Base-by-base conservation (phyloP, 2,888 invertebrate genomes). In the Drosophila putrida region DNA sequence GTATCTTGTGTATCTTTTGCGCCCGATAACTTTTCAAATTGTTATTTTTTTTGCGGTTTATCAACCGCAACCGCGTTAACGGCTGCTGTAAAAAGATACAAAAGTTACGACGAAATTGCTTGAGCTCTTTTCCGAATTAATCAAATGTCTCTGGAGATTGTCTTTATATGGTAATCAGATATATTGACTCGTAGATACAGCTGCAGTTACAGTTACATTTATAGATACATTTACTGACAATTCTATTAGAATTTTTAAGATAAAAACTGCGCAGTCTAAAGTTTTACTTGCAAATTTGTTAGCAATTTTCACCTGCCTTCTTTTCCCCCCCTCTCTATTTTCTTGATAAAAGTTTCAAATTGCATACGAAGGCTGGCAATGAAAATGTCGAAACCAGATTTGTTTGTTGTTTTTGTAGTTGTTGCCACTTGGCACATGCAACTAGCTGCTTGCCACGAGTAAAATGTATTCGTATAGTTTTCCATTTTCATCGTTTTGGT, bases 291-390 rank as follows among this genome's bases (percentile, higher is more conserved):
- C 54, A 51, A 44, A 55, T 60, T 44, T 65, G 54, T 8, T 28
- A 38, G 15, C 57, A 66, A 54, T 71, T 71, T 72, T 66, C 66
- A 72, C 71, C 66, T 58, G 64, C 11, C 10, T 33, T 33, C 33
- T 49, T 49, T 15, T 51, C 1, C 38, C 15, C 58, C n/a, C 20
- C 20, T 20, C 20, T 3, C 20, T 20, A 3, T 20, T 20, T 20
- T 20, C 20, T 28, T 50, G 50, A 61, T 61, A 55, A 62, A 62
- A 62, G 33, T 53, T 62, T 62, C 44, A 41, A 51, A 50, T 57
- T 53, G 53, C 31, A 53, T n/a, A 36, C 20, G 41, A 13, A 44
- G 6, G 31, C 31, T 31, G 31, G 31, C 31, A 31, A 31, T 31
- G 31, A 31, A 31, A 31, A 31, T 49, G 31, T 53, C 44, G 27